These are phyloP conservation scores for Columba guinea DNA, from an alignment of 2,797 vertebrate genomes.

Conservation along the genomic window DNA sequence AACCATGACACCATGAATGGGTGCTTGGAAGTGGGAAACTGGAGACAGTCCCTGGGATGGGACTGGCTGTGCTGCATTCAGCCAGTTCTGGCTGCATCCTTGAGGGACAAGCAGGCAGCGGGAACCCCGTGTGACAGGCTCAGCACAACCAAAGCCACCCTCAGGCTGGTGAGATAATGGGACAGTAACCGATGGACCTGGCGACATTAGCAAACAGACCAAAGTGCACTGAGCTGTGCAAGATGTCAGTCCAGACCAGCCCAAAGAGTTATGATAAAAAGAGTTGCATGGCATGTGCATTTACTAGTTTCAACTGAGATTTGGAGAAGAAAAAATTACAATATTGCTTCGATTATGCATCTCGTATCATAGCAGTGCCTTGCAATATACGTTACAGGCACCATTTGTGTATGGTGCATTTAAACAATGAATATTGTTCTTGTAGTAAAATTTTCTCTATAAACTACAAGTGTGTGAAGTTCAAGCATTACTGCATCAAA, in stretches of 20 bases:
- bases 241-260: not conserved
- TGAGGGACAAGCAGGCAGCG: accelerated
- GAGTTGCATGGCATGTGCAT: accelerated
- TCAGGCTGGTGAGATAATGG: not conserved
- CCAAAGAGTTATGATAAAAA: not conserved
- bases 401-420: not conserved
- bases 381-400: not conserved
- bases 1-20: not conserved
- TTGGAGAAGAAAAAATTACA: not conserved
- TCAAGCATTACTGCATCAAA: not conserved
- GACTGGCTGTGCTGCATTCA: not conserved
- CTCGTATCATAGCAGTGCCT: not conserved
- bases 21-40: not conserved
- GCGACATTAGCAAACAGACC: not conserved
- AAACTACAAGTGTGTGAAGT: not conserved
- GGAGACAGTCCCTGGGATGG: not conserved
- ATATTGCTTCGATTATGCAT: not conserved
- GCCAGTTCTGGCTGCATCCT: not conserved
- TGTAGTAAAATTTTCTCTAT: not conserved
- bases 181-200: not conserved
- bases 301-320: not conserved
- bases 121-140: not conserved
- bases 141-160: not conserved
- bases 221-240: not conserved
- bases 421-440: not conserved